Base-by-base conservation (phyloP, 2,113 vertebrate species). In the Seriola rivoliana region DNA sequence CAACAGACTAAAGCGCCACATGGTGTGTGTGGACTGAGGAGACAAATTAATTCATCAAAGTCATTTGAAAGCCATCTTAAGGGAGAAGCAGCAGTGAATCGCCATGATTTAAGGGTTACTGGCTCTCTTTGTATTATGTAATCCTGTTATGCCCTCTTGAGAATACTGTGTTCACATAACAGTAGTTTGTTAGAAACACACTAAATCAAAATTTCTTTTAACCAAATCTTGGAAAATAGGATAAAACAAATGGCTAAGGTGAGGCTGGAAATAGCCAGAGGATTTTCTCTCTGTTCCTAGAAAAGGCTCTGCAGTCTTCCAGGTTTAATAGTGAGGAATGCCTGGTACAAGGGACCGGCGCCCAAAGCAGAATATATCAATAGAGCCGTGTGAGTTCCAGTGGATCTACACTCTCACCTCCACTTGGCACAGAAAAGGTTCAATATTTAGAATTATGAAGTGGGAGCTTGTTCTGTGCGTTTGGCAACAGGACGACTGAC, bases 11-110 rank as follows among this genome's bases (percentile, higher is more conserved):
- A 75, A 88, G 83, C 55, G 21, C 84, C 90, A 88, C 89, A 88
- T 91, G 90, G 89, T 74, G 87, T 79, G 84, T 87, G 82, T 83
- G 82, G 55, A 80, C 71, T 16, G 57, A 79, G 84, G 65, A 78
- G 70, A 88, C 86, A 83, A 77, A 92, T 89, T 32, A 87, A 92
- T 91, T 85, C 80, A 90, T 91, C 87, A 88, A 88, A 88, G 88
- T 87, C 89, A 82, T 64, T 78, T 69, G 80, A 90, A 84, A 88
- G 68, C 80, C 88, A 77, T 87, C 81, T 89, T 84, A 21, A 82
- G 55, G 82, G 78, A 86, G 75, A 60, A 23, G 80, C 77, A 38
- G 75, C 81, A 50, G 77, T 59, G 67, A 85, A 81, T 71, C 5
- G 62, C 63, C 62, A 48, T 32, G 44, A 85, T 89, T 79, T 83